Percentiles rank a stretch among this genome's conserved stretches.
phyloP scores from a whole-genome alignment of 2,113 vertebrate species.

The Delphinapterus leucas region DNA sequence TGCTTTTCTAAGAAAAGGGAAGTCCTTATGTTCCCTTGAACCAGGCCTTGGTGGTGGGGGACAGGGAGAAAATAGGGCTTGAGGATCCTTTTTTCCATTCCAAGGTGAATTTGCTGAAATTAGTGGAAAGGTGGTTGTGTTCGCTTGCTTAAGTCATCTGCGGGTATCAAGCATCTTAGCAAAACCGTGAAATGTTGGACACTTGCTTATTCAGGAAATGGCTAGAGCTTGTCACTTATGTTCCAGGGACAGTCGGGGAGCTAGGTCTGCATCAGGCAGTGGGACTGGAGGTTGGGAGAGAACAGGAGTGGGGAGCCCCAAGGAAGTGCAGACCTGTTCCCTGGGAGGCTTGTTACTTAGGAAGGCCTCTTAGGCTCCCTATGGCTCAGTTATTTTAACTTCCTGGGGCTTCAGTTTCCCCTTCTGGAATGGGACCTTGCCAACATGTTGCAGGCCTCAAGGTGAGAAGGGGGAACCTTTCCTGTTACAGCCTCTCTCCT shows the following conservation, averaged over 20 bases:
- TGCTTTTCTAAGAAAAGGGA: constrained; percentile 1
- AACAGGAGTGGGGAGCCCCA: neutral
- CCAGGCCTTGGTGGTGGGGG: neutral
- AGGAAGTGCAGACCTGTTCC: neutral
- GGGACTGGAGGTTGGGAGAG: neutral
- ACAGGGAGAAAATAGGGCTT: neutral
- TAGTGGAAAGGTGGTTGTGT: neutral
- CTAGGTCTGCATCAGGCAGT: neutral
- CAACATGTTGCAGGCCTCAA: neutral
- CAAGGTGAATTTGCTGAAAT: neutral
- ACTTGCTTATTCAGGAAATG: neutral
- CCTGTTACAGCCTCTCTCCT: neutral
- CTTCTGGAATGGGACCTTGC: neutral
- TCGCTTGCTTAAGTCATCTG: neutral
- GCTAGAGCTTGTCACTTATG: neutral
- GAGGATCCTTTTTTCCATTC: neutral
- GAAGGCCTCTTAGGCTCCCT: neutral
- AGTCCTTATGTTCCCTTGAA: neutral
- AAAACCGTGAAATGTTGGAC: neutral
- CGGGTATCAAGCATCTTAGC: neutral
- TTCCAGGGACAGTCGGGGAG: neutral
- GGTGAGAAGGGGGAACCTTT: neutral
- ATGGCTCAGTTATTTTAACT: neutral
- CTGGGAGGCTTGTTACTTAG: neutral
- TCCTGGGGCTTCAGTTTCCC: neutral